Evolutionary conservation across 2,888 invertebrate genomes (phyloP), one percentile per base, ranked within the genome.

Genomic region (Idaea dimidiata): DNA sequence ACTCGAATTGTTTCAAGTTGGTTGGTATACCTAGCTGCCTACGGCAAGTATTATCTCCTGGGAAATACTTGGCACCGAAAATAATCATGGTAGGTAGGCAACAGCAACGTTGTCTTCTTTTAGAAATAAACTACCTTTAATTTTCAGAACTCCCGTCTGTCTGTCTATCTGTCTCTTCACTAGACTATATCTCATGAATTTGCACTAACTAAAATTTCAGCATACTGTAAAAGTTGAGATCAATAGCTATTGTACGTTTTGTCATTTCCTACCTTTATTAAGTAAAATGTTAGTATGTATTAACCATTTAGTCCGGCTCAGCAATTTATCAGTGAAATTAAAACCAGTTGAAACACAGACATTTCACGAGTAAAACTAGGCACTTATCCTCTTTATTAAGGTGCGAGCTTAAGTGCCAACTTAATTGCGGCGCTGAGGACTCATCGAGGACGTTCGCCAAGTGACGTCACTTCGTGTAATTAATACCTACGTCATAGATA

Each of bases 1-100:
- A 67, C 66, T 69, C 60, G 16, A 33, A 55, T 43, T 43, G 43
- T 43, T 43, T 14, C 8, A 3, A 53, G 18, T 54, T 24, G 43
- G 18, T 54, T 24, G 43, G 10, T 7, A 43, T 43, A 14, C 43
- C 43, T 2, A 3, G 4, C 0, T 3, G 2, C 14, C 8, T 43
- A 43, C 24, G 1, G 24, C 24, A 5, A 24, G 24, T 24, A 24
- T 24, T 24, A 24, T 24, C 24, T 24, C 24, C 24, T 5, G 24
- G 24, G 3, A 24, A 24, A 24, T 24, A 24, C 24, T 24, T 24
- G 24, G 24, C 24, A 24, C 3, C 24, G 24, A 24, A 24, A 24
- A 24, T 24, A 24, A 24, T 24, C 5, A 24, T 24, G 24, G 24
- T 24, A 24, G 24, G 24, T 24, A 3, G 24, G 24, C 24, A 24